phyloP scores from a whole-genome alignment of 2,888 invertebrate genomes.

The Diadegma fenestrale region DNA sequence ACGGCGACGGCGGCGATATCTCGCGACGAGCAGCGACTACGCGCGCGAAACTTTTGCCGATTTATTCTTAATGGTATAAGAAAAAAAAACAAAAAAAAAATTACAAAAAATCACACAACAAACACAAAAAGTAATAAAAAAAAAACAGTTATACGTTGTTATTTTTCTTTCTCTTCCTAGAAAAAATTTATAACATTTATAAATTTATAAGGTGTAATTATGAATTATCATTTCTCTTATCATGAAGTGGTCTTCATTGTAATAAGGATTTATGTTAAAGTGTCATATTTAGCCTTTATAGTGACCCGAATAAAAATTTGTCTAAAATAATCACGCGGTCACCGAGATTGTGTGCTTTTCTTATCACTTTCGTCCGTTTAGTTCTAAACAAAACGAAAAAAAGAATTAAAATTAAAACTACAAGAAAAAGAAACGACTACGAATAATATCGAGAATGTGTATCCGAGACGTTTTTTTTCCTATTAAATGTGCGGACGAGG shows the following conservation, averaged over 20 bases:
- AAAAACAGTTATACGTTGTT: constrained; percentile 79
- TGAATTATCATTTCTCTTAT: constrained; percentile 79
- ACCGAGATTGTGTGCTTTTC: constrained; percentile 68
- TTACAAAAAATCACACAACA: constrained; percentile 69
- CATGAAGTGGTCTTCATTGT: constrained; percentile 77
- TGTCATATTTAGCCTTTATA: constrained; percentile 83
- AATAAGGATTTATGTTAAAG: constrained; percentile 81
- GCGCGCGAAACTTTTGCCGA: constrained; percentile 74
- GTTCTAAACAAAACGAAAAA: constrained; percentile 51
- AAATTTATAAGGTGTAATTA: constrained; percentile 84
- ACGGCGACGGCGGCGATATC: constrained; percentile 28
- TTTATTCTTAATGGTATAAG: constrained; percentile 73
- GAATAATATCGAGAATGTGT: constrained; percentile 66
- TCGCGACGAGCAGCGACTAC: constrained; percentile 46
- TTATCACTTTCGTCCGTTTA: constrained; percentile 70
- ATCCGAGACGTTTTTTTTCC: constrained; percentile 61
- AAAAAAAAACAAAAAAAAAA: constrained; percentile 72
- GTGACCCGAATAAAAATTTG: constrained; percentile 80
- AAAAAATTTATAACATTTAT: constrained; percentile 83
- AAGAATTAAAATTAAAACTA: background rate
- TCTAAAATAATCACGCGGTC: constrained; percentile 74
- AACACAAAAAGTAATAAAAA: constrained; percentile 73
- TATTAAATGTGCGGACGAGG: constrained; percentile 67
- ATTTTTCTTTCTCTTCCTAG: constrained; percentile 79
- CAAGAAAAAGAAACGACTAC: constrained; percentile 17